These are phyloP conservation scores for Babyrousa celebensis DNA, from an alignment of 2,797 vertebrate species.

Conservation along the genomic window DNA sequence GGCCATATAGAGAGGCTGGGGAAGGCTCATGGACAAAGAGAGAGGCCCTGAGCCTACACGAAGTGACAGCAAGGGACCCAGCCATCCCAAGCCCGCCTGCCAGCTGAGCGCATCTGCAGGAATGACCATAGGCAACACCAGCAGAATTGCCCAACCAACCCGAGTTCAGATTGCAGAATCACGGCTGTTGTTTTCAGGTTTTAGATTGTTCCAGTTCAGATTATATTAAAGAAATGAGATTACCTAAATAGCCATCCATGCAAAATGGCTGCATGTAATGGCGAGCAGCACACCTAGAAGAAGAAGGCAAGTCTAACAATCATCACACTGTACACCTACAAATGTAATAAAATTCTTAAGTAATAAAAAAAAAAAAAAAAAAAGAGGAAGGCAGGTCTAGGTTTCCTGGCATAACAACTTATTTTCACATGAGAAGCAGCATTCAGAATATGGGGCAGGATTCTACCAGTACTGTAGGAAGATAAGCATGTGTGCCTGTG, in stretches of 20 bases:
- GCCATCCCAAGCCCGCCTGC: neutral
- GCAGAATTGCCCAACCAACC: neutral
- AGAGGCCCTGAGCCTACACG: neutral
- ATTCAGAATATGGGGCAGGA: neutral
- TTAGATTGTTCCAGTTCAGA: neutral
- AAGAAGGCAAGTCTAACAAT: neutral
- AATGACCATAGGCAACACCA: neutral
- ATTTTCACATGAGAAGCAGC: neutral
- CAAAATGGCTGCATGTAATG: neutral
- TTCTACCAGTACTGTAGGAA: neutral
- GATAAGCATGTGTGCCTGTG: neutral
- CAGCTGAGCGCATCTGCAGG: too few relatives aligned
- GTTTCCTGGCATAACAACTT: neutral
- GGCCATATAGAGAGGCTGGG: neutral
- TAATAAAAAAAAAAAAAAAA: too few relatives aligned
- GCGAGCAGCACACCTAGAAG: neutral
- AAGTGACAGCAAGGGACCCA: neutral
- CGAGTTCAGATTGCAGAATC: neutral
- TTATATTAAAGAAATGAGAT: neutral
- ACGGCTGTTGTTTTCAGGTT: neutral
- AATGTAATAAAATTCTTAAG: too few relatives aligned
- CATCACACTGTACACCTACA: too few relatives aligned
- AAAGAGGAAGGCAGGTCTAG: neutral
- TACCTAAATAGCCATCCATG: neutral
- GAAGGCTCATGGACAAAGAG: neutral